Evolutionary conservation across 2,888 invertebrate species (phyloP), one percentile per base, ranked within the genome.

Genomic region (Drosophila sordidapex): DNA sequence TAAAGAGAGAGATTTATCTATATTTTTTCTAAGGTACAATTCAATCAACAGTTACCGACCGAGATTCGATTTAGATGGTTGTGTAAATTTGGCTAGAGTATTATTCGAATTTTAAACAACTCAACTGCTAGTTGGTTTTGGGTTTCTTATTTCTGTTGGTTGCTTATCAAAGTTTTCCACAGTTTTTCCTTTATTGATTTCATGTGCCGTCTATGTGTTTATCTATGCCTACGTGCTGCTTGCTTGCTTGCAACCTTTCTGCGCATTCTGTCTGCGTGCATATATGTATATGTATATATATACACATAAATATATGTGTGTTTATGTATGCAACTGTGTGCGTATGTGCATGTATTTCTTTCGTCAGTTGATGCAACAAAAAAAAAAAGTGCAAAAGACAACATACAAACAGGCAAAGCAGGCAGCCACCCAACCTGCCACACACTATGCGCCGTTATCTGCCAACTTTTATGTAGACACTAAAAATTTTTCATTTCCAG

Each of bases 401-500:
- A 74, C 71, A 81, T 65, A 76, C 73, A 82, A 83, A 80, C 79
- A 88, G 83, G 88, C 86, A 88, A 85, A 73, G 70, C 79, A 74
- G 67, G 71, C 87, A 75, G 69, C 62, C 48, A 56, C 43, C 49
- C 65, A 70, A 43, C 51, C 21, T 15, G 33, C 38, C 58, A 31
- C 62, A 11, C 70, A 69, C 64, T 40, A 53, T 71, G 29, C 36
- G 52, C 60, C 66, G 87, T 72, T 84, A 87, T 89, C 89, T 87
- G 77, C 69, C 70, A 82, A 69, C 71, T 84, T 80, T 82, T 89
- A 87, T 85, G 89, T 87, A 84, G 89, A 86, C 86, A 82, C 85
- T 86, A 76, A 85, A 89, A 87, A 87, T 70, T 89, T 87, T 89
- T 85, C 89, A 85, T 85, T 85, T 85, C 77, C 82, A 83, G 84